These are phyloP conservation scores for Limulus polyphemus DNA, from an alignment of 2,888 invertebrate genomes.

Conservation along the genomic window DNA sequence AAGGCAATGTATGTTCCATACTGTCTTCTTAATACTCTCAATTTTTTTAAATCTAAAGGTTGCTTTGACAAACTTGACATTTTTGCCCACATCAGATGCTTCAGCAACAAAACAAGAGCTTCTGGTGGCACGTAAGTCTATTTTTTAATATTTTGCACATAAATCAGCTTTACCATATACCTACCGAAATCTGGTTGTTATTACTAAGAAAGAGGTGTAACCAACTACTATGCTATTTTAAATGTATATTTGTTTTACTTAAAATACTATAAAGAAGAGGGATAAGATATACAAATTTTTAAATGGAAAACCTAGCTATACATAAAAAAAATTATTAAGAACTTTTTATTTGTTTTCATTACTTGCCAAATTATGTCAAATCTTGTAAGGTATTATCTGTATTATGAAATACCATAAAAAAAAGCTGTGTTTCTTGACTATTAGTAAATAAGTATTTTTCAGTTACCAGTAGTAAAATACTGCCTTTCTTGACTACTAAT, in stretches of 20 bases:
- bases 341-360: too few relatives aligned
- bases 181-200: background rate
- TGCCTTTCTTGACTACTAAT: too few relatives aligned
- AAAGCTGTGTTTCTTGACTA: too few relatives aligned
- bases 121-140: constrained; percentile 55
- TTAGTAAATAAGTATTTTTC: too few relatives aligned
- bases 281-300: background rate
- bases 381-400: too few relatives aligned
- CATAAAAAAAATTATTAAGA: too few relatives aligned
- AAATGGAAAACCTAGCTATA: too few relatives aligned
- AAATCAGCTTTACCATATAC: background rate
- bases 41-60: constrained; percentile 46
- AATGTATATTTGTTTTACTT: constrained; percentile 9
- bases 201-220: too few relatives aligned
- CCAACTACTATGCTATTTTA: background rate
- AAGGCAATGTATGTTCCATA: too few relatives aligned
- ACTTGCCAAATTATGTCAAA: too few relatives aligned
- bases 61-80: constrained; percentile 65
- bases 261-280: constrained; percentile 18
- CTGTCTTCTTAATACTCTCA: background rate
- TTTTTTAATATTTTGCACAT: background rate
- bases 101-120: constrained; percentile 58
- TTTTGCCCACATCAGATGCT: constrained; percentile 68
- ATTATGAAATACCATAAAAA: too few relatives aligned
- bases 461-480: too few relatives aligned